A percentile compares a stretch with the other conserved stretches of the same genome.
Evolutionary conservation across 2,113 vertebrate genomes (phyloP).

Genomic region (Odontophorus gujanensis): DNA sequence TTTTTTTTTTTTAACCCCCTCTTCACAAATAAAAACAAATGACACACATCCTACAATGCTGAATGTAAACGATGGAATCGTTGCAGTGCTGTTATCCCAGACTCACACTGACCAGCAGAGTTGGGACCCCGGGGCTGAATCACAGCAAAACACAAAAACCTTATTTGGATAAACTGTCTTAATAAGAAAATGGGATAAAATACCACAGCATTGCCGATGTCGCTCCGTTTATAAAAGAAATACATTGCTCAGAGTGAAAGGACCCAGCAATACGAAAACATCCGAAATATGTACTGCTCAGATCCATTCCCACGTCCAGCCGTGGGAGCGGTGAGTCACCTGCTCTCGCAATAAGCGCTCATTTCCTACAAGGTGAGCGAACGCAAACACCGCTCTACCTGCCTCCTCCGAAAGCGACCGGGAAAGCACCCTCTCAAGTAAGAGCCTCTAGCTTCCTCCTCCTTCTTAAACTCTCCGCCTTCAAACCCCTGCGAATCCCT

Average conservation of each 20-base stretch:
- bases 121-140: background rate
- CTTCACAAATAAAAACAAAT: background rate
- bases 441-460: accelerated
- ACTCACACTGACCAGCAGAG: background rate
- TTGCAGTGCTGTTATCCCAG: background rate
- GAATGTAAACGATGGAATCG: background rate
- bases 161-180: background rate
- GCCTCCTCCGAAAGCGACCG: accelerated
- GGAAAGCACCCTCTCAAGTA: background rate
- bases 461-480: background rate
- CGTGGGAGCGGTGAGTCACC: background rate
- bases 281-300: background rate
- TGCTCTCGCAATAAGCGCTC: background rate
- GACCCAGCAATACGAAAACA: background rate
- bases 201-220: too few relatives aligned
- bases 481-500: background rate
- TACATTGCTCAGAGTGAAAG: background rate
- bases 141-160: background rate
- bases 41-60: background rate
- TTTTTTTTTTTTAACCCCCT: too few relatives aligned
- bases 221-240: background rate
- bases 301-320: background rate
- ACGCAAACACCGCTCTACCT: background rate
- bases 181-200: background rate
- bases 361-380: background rate